These are phyloP conservation scores for Liasis olivaceus DNA, from an alignment of 2,797 vertebrate genomes.

Conservation along the genomic window DNA sequence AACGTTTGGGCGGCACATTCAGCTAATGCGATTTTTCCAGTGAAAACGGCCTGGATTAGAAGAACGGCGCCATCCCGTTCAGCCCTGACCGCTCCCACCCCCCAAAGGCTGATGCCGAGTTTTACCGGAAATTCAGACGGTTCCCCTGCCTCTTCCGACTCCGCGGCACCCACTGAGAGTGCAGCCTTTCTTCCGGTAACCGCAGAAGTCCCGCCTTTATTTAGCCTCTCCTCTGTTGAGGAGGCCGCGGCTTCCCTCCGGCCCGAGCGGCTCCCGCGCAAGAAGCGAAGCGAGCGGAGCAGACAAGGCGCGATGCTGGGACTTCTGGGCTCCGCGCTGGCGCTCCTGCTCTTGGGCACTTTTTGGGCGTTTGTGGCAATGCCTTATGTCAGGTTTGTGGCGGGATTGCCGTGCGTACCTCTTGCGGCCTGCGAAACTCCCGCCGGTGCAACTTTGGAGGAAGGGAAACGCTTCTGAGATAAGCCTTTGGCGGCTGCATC, in stretches of 20 bases:
- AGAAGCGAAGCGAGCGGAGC: too few species aligned
- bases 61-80: not conserved
- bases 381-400: constrained; percentile 5
- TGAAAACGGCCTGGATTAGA: not conserved
- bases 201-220: not conserved
- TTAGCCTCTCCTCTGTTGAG: not conserved
- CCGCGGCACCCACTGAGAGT: too few species aligned
- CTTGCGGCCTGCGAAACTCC: too few species aligned
- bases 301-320: not conserved
- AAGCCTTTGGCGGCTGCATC: too few species aligned
- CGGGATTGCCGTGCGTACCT: not conserved
- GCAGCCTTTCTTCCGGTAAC: too few species aligned
- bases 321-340: not conserved
- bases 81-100: too few species aligned
- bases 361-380: not conserved
- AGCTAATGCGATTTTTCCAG: not conserved
- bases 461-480: too few species aligned
- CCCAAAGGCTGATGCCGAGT: not conserved
- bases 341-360: not conserved
- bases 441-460: not conserved
- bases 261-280: rapidly evolving
- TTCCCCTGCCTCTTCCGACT: rapidly evolving
- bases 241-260: rapidly evolving
- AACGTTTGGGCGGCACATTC: not conserved
- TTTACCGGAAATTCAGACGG: not conserved